phyloP scores from a whole-genome alignment of 1,140 invertebrate genomes.

The Macrotrachela quadricornifera region DNA sequence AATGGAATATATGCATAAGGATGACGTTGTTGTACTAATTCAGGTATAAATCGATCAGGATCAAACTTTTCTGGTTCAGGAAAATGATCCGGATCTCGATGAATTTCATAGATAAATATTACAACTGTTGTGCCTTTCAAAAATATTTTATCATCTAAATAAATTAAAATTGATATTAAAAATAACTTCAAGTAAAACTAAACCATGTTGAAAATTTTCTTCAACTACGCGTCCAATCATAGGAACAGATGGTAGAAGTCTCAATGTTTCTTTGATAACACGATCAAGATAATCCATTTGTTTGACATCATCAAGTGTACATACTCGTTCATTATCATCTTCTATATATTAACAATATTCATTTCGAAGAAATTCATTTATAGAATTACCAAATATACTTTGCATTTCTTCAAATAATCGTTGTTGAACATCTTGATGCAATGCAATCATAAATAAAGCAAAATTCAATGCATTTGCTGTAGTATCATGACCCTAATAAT shows the following conservation, averaged over 20 bases:
- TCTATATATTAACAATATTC: not conserved
- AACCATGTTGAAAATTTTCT: constrained; percentile 38
- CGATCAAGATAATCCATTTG: constrained; percentile 46
- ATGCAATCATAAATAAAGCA: constrained; percentile 31
- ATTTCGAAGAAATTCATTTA: not conserved
- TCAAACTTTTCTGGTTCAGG: constrained; percentile 59
- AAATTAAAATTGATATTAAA: not conserved
- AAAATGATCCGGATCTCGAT: constrained; percentile 48
- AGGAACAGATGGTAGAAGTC: constrained; percentile 60
- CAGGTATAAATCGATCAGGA: constrained; percentile 71
- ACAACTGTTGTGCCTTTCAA: constrained; percentile 43
- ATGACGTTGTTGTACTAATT: constrained; percentile 48
- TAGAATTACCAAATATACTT: constrained; percentile 39
- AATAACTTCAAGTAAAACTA: constrained; percentile 3
- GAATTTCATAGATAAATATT: constrained; percentile 41
- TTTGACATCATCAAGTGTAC: constrained; percentile 46
- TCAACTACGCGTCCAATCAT: constrained; percentile 47
- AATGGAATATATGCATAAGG: constrained; percentile 67
- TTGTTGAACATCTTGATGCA: constrained; percentile 37
- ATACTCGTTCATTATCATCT: constrained; percentile 33
- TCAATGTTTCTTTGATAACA: constrained; percentile 46
- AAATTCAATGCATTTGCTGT: constrained; percentile 38
- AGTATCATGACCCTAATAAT: constrained; percentile 71
- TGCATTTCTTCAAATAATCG: constrained; percentile 56
- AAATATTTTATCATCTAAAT: constrained; percentile 33